Conservation (phyloP, 23 tunicate species). For the Ciona savignyi region DNA sequence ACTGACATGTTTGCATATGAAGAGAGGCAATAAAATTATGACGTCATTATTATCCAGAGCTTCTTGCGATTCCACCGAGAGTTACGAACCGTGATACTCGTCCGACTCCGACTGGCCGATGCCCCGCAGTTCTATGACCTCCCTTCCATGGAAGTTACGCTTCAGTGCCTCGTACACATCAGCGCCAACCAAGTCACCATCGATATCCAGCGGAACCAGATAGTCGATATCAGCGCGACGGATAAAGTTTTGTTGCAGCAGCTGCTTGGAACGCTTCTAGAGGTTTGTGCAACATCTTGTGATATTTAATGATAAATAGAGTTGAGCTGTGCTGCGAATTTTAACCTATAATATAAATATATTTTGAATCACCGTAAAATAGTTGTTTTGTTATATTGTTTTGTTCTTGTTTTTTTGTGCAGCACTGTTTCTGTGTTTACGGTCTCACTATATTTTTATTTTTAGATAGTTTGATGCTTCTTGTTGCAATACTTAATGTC, state of each 20-base stretch:
- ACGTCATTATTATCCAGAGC: too few relatives aligned
- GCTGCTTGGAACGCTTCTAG: slow-evolving; percentile 58
- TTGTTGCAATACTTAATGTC: background rate
- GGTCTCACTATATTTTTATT: background rate
- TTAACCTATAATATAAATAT: background rate
- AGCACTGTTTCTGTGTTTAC: background rate
- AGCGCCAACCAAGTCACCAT: slow-evolving; percentile 38
- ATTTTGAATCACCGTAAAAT: too few relatives aligned
- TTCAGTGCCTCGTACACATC: slow-evolving; percentile 67
- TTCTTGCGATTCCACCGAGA: slow-evolving; percentile 43
- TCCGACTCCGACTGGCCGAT: slow-evolving; percentile 69
- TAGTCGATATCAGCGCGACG: background rate
- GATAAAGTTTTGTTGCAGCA: slow-evolving; percentile 44
- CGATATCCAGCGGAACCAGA: background rate
- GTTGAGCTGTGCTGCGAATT: background rate
- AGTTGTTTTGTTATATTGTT: too few relatives aligned
- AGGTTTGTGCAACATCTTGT: slow-evolving; percentile 31
- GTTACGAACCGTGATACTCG: slow-evolving; percentile 46
- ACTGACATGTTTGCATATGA: too few relatives aligned
- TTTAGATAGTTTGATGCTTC: too few relatives aligned
- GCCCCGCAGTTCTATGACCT: slow-evolving; percentile 88
- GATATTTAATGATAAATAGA: background rate
- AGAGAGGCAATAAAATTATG: too few relatives aligned
- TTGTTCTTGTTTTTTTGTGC: background rate
- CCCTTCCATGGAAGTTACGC: slow-evolving; percentile 86